Percentiles rank a stretch among this genome's conserved stretches.
phyloP scores from a whole-genome alignment of 2,113 vertebrate genomes.

The Isurus oxyrinchus region DNA sequence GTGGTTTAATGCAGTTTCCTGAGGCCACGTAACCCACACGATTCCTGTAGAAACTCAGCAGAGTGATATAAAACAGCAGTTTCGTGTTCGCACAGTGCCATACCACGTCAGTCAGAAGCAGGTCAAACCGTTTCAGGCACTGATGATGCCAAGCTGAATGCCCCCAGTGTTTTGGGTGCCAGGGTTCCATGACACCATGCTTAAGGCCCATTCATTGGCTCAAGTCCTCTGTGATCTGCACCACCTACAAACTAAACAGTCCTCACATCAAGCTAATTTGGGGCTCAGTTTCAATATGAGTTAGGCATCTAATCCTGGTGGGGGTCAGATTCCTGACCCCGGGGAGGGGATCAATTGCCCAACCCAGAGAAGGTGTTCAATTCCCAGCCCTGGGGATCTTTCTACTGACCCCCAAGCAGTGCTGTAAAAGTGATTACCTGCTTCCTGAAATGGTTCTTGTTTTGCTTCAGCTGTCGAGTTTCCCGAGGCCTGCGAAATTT shows the following conservation, averaged over 20 bases:
- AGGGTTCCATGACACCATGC: neutral
- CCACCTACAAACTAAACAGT: too few species aligned
- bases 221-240: neutral
- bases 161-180: neutral
- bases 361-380: neutral
- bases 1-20: constrained; percentile 6
- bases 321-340: neutral
- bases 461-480: neutral
- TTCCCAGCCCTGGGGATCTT: neutral
- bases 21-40: neutral
- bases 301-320: neutral
- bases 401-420: neutral
- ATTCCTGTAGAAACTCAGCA: neutral
- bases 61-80: neutral
- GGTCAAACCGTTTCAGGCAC: neutral
- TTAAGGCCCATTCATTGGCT: neutral
- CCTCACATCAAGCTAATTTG: neutral
- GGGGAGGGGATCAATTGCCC: too few species aligned
- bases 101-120: neutral
- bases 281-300: neutral
- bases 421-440: neutral
- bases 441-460: neutral
- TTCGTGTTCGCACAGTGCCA: neutral
- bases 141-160: neutral
- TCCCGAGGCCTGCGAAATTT: neutral